These are phyloP conservation scores for Datnioides undecimradiatus DNA, from an alignment of 2,113 vertebrate species.

Conservation along the genomic window DNA sequence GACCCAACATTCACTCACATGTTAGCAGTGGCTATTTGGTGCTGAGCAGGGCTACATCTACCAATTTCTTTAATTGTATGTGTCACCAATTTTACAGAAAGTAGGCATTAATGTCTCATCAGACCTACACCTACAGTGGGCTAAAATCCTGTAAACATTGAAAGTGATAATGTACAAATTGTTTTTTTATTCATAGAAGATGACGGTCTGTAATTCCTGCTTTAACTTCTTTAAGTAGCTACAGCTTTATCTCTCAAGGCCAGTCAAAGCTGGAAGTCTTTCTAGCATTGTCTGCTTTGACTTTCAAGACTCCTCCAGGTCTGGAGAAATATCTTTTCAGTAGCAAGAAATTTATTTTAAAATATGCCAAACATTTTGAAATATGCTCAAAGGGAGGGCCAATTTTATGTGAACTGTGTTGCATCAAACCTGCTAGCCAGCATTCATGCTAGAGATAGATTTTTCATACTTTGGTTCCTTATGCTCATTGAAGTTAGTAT, in stretches of 20 bases:
- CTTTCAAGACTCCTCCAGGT: not conserved
- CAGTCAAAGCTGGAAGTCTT: not conserved
- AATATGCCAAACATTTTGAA: slow-evolving; percentile 7
- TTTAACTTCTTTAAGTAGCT: not conserved
- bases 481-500: not conserved
- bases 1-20: not conserved
- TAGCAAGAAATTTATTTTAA: slow-evolving; percentile 3
- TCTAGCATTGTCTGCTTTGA: not conserved
- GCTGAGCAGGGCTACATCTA: not conserved
- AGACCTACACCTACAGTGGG: not conserved
- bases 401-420: not conserved
- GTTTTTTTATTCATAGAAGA: not conserved
- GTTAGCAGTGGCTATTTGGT: not conserved
- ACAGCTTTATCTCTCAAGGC: not conserved
- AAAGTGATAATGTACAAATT: not conserved
- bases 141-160: not conserved
- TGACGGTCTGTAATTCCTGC: not conserved
- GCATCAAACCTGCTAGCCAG: not conserved
- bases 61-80: not conserved
- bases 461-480: not conserved
- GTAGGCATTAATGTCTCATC: not conserved
- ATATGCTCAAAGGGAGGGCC: too few species aligned
- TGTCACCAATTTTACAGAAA: not conserved
- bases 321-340: not conserved
- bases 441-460: not conserved